Conservation (phyloP, 2,888 invertebrate genomes). For the Xestobium rufovillosum region DNA sequence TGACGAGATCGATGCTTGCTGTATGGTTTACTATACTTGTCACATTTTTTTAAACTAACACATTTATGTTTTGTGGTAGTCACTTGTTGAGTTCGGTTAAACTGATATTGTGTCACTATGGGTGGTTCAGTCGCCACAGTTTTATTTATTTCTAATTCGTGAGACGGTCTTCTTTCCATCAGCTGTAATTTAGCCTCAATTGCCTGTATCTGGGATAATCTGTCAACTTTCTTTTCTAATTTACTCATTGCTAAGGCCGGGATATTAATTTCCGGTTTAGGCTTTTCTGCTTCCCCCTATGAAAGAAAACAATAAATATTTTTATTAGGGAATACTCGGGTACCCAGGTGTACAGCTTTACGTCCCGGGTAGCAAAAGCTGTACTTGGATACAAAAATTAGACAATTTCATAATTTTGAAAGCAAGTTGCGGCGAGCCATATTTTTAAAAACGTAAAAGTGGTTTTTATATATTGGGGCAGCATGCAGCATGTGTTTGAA, state of each 20-base stretch:
- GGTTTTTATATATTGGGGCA: no score
- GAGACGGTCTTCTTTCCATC: constrained; percentile 61
- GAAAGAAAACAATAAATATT: constrained; percentile 23
- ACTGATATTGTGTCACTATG: constrained; percentile 62
- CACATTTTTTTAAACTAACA: constrained; percentile 23
- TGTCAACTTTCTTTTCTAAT: constrained; percentile 58
- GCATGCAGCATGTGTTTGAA: no score
- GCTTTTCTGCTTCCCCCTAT: constrained; percentile 71
- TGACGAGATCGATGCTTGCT: constrained; percentile 12
- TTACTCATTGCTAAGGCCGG: constrained; percentile 65
- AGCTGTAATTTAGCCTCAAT: constrained; percentile 81
- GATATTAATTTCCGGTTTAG: constrained; percentile 68
- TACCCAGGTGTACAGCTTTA: neutral
- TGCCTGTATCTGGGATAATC: constrained; percentile 75
- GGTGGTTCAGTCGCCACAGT: constrained; percentile 58
- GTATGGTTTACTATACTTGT: constrained; percentile 29
- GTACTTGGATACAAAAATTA: no score
- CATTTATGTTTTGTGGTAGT: constrained; percentile 28
- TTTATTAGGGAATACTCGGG: constrained; percentile 6
- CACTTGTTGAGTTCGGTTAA: constrained; percentile 44
- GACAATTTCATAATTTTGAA: no score
- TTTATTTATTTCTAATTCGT: constrained; percentile 70
- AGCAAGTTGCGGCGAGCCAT: no score
- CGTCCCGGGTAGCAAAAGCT: no score
- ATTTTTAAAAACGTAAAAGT: no score